Evolutionary conservation across 2,888 invertebrate genomes (phyloP), one percentile per base, ranked within the genome.

Genomic region (Xestia xanthographa): DNA sequence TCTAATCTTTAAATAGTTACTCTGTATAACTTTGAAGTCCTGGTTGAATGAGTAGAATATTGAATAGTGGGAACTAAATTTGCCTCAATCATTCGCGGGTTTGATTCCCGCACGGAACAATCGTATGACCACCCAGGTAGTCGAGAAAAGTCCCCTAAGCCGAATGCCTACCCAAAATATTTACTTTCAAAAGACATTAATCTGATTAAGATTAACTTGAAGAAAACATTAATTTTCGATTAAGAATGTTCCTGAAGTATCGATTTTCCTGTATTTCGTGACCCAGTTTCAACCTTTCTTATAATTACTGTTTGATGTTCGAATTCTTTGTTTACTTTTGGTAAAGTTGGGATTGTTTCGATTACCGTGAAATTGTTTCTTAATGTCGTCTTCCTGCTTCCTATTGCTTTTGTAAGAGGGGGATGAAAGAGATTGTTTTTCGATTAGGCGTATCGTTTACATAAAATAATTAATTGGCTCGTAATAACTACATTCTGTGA

Each of bases 211-310:
- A 67, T 83, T 66, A 80, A 72, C 50, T 82, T 43, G 9, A 22
- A 58, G 63, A 72, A 79, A 75, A 72, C 70, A 83, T 80, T 76
- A 70, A 80, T 80, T 72, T 75, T 75, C 66, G 63, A 80, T 73
- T 80, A 65, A 34, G 43, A 58, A 80, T 72, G 60, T 67, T 58
- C 34, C 34, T 60, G 45, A 72, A 71, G 69, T 80, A 83, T 83
- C 66, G 84, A 83, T 62, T 48, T 72, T 69, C 62, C 43, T 60
- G 50, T 67, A 75, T 67, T 80, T 56, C 14, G 70, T 74, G 82
- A 82, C 83, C 79, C 83, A 82, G 58, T 82, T 82, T n/a, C 17
- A 45, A 73, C 29, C 62, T 67, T 70, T 67, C 69, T 56, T 60
- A 63, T 79, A 67, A 79, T 76, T 80, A 75, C 65, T 80, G 75